Conservation (phyloP, 2,797 vertebrate species). For the Prionace glauca region DNA sequence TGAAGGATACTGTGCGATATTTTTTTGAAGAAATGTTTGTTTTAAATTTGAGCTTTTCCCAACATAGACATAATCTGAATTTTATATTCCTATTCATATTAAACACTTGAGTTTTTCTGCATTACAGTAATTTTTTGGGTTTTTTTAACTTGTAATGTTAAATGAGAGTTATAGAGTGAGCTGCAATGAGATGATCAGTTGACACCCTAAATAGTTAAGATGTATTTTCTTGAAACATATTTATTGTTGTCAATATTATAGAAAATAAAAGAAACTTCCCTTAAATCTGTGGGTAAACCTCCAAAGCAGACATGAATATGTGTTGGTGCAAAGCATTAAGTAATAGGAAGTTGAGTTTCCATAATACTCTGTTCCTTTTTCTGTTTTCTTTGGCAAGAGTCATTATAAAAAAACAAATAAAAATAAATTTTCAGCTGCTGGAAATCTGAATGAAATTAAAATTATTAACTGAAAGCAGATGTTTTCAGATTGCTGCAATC, state of each 20-base stretch:
- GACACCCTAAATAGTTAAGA: not conserved
- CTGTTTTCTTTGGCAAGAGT: not conserved
- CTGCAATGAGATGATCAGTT: not conserved
- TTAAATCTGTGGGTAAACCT: not conserved
- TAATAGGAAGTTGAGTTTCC: not conserved
- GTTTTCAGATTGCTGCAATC: not conserved
- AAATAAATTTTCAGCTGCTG: not conserved
- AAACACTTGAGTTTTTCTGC: not conserved
- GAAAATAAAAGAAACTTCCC: not conserved
- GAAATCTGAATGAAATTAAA: not conserved
- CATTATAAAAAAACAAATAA: not conserved
- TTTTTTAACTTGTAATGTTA: not conserved
- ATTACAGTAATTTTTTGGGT: not conserved
- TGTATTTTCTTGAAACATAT: not conserved
- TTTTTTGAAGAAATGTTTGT: not conserved
- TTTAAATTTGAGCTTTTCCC: not conserved
- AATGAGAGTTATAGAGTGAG: not conserved
- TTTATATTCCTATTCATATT: not conserved
- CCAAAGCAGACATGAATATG: not conserved
- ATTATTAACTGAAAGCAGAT: not conserved
- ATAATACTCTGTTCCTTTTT: not conserved
- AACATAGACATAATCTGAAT: not conserved
- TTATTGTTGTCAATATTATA: not conserved
- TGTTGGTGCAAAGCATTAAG: not conserved
- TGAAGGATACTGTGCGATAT: not conserved